Base-by-base conservation (phyloP, 2,113 vertebrate species). In the Stomatorhinus ivindoensis region DNA sequence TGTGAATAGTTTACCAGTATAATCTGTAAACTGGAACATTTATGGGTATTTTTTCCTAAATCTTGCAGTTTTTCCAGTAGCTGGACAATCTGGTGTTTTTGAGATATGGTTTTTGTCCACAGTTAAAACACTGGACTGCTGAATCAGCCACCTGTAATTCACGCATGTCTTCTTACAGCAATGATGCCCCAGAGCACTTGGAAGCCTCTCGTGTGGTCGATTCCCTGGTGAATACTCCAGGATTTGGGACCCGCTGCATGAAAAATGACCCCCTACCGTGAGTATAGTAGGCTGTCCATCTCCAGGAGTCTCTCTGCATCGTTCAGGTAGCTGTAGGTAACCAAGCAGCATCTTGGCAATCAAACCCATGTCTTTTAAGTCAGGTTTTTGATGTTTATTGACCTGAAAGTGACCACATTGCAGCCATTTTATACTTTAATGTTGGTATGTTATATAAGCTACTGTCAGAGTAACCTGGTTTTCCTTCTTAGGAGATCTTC, bases 231-330 rank as follows among this genome's bases (percentile, higher is more conserved):
- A 93, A 94, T 89, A 94, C 95, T 17, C 98, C 98, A 3, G 98
- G 98, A 31, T 98, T 99, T 90, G 98, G 98, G 17, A 99, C 97
- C 0, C 97, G 98, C 7, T 99, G 98, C 93, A 98, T 99, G 97
- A 89, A 93, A 44, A 96, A 95, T 92, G 90, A 97, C 90, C 96
- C 97, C 0, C 97, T 99, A 93, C 96, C 92, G 98, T 99, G 92
- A 98, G 98, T 97, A 86, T 47, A 39, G 17, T 61, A 21, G 4
- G 17, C 47, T 4, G 17, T 76, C 69, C 53, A 51, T 85, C 39
- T 89, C 24, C 51, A 46, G 47, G 55, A 19, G 47, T 35, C 21
- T 76, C 6, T 48, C 6, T 19, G 44, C 42, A 47, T 24, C 39
- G 8, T 84, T 10, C 13, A 42, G 35, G 5, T 24, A 31, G 24